Conservation (phyloP, 2,888 invertebrate species). For the Cerastis rubricosa region DNA sequence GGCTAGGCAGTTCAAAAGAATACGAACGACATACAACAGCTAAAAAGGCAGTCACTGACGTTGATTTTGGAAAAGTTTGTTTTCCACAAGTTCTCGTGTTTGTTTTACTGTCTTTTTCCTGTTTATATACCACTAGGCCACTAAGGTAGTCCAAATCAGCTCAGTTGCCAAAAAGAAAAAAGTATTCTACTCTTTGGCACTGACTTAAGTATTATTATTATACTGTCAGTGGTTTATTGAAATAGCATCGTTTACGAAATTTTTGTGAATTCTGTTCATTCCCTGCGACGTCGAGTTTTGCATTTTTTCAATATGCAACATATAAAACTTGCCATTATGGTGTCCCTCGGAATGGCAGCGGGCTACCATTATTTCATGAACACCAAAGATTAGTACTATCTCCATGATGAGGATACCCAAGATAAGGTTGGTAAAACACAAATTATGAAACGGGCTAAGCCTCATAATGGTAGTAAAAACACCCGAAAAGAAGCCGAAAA, state of each 20-base stretch:
- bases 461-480: not conserved
- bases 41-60: not conserved
- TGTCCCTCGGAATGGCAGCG: constrained; percentile 70
- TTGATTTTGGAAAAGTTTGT: not conserved
- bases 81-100: not conserved
- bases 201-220: not conserved
- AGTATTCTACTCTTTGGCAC: not conserved
- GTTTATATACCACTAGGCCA: not conserved
- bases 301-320: constrained; percentile 64
- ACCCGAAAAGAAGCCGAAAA: too few relatives aligned
- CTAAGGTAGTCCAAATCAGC: too few relatives aligned
- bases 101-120: not conserved
- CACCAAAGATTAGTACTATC: constrained; percentile 34
- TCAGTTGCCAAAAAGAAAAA: too few relatives aligned
- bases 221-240: not conserved
- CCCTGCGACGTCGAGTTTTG: not conserved
- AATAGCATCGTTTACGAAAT: not conserved
- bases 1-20: not conserved
- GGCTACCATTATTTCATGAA: constrained; percentile 69
- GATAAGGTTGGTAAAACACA: constrained; percentile 19
- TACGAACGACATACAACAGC: not conserved
- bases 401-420: not conserved
- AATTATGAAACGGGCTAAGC: not conserved
- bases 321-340: constrained; percentile 70
- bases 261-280: constrained; percentile 2